These are phyloP conservation scores for Andrena bicolor DNA, from an alignment of 2,888 invertebrate species.

Conservation along the genomic window DNA sequence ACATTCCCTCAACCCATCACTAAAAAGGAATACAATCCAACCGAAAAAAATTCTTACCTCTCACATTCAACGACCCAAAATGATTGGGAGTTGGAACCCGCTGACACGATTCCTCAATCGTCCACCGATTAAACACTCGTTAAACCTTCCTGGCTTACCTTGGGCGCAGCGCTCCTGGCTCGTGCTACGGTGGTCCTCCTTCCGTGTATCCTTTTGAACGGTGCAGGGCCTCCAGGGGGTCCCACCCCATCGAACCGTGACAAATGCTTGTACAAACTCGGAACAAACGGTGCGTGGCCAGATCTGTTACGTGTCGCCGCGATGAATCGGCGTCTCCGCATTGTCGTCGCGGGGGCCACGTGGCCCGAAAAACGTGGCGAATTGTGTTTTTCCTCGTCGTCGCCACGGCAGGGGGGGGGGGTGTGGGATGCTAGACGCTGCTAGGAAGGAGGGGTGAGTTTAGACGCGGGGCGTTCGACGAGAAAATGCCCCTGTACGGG, in stretches of 20 bases:
- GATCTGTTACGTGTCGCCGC: conserved; percentile 75
- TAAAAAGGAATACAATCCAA: too few relatives aligned
- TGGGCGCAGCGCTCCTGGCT: not conserved
- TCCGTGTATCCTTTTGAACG: conserved; percentile 36
- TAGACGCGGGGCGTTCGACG: conserved; percentile 61
- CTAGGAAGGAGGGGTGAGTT: conserved; percentile 27
- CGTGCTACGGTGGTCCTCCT: conserved; percentile 25
- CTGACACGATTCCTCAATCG: not conserved
- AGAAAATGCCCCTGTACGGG: conserved; percentile 64
- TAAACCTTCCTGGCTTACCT: conserved; percentile 25
- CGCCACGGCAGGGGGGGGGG: conserved; percentile 1
- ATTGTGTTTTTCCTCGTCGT: conserved; percentile 72
- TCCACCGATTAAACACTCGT: conserved; percentile 46
- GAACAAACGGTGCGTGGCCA: conserved; percentile 69
- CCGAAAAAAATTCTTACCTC: too few relatives aligned
- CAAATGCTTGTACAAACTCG: conserved; percentile 75
- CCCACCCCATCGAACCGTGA: conserved; percentile 68
- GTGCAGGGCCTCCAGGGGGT: conserved; percentile 7
- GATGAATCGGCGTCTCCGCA: conserved; percentile 75
- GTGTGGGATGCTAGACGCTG: conserved; percentile 58
- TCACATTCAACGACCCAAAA: not conserved
- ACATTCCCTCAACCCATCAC: too few relatives aligned
- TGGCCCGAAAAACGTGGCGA: conserved; percentile 76
- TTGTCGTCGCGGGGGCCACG: conserved; percentile 79
- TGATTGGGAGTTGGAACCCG: too few relatives aligned